Base-by-base conservation (phyloP, 2,797 vertebrate genomes). In the Arremon brunneinucha region DNA sequence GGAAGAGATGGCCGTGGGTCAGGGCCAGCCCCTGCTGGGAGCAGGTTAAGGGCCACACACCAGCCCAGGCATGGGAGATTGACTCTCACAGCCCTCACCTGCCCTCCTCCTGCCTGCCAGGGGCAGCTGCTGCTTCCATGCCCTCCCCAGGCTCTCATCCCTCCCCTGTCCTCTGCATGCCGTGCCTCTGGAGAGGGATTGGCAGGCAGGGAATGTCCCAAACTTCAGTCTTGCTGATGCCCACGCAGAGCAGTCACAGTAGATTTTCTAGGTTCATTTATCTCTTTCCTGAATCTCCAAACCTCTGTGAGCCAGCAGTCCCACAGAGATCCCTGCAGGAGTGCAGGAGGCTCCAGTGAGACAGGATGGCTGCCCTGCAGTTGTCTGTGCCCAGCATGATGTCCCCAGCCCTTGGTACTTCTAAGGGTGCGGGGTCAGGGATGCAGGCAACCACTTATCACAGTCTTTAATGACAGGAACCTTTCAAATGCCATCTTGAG, bases 161-260 rank as follows among this genome's bases (percentile, higher is more conserved):
- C 24, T 74, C 22, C 19, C 19, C 21, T 41, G 27, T 30, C 46
- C 57, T 67, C 34, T 11, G 3, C 32, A 62, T 20, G 12, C 30
- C 9, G 8, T 53, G 16, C 8, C 26, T n/a, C 21, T 22, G 30
- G 8, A 37, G 46, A 79, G 44, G 8, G 23, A 30, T 24, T 72
- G 27, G 69, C 34, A 72, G 26, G 26, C 43, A 57, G 46, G 59
- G 47, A 50, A 19, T 0, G 0, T 19, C 35, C 57, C 47, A 60
- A 75, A 44, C 10, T 32, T 4, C 0, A 41, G 23, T 32, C 60
- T 59, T 0, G 0, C 59, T 43, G 21, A 4, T 39, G 47, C 22
- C 50, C 6, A 0, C 5, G 22, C 12, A 41, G 35, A 55, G 39
- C 0, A 2, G 43, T 43, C 3, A 2, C 2, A 0, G 19, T 5